Percentiles rank a stretch among this genome's conserved stretches.
These are phyloP conservation scores for Dryobates pubescens DNA, from an alignment of 2,797 vertebrate genomes.

Conservation along the genomic window DNA sequence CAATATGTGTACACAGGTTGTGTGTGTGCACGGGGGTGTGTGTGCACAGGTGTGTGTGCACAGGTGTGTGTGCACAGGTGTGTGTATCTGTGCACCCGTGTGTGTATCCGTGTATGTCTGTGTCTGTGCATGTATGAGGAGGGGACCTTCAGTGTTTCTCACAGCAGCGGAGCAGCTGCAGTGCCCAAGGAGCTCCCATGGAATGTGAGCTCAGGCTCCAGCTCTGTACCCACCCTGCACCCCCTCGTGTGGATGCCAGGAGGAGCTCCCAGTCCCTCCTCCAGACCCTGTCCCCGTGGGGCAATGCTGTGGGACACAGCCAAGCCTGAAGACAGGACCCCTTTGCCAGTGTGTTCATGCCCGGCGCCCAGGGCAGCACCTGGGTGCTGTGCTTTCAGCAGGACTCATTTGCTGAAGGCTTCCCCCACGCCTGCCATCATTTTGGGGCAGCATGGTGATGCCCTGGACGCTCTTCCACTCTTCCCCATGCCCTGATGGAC, in stretches of 20 bases:
- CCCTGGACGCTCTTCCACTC: background rate
- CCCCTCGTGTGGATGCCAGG: background rate
- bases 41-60: no score
- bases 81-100: fast-evolving
- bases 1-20: background rate
- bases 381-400: background rate
- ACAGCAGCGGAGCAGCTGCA: background rate
- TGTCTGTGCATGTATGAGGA: fast-evolving
- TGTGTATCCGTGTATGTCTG: fast-evolving
- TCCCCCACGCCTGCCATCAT: fast-evolving
- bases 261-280: background rate
- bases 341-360: fast-evolving
- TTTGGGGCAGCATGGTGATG: fast-evolving
- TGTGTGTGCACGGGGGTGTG: fast-evolving
- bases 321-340: background rate
- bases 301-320: fast-evolving
- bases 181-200: background rate
- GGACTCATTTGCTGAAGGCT: fast-evolving
- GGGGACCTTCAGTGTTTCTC: fast-evolving
- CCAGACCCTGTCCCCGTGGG: fast-evolving
- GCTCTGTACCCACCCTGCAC: background rate
- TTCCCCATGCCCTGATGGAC: background rate
- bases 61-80: no score
- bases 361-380: background rate
- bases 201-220: background rate